Conservation (phyloP, 1,140 invertebrate genomes). For the Drosophila kanapiae region DNA sequence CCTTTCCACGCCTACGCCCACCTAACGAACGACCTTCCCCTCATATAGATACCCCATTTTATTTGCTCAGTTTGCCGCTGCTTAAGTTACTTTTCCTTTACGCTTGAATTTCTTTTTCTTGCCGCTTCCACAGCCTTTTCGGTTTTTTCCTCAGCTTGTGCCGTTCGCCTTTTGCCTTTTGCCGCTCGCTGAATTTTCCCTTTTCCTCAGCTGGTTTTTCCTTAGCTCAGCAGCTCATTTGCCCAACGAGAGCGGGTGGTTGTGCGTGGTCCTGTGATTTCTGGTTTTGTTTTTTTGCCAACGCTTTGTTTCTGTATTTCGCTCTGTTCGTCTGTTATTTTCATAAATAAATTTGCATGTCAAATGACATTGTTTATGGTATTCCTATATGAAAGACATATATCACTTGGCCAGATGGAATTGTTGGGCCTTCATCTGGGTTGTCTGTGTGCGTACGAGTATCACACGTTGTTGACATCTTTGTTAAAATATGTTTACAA, state of each 20-base stretch:
- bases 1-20: neutral
- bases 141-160: constrained; percentile 17
- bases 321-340: constrained; percentile 72
- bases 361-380: constrained; percentile 83
- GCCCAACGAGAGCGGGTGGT: constrained; percentile 63
- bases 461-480: constrained; percentile 81
- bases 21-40: constrained; percentile 11
- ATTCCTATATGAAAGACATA: constrained; percentile 78
- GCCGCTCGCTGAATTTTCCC: constrained; percentile 31
- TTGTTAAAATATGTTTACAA: constrained; percentile 84
- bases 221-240: constrained; percentile 79
- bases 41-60: constrained; percentile 51
- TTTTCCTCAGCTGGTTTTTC: constrained; percentile 22
- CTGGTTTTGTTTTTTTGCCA: constrained; percentile 36
- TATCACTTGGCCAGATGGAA: constrained; percentile 58
- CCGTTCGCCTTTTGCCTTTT: constrained; percentile 30
- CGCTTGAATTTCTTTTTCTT: constrained; percentile 72
- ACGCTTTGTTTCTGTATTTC: constrained; percentile 56
- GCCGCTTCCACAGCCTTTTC: constrained; percentile 25
- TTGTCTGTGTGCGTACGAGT: constrained; percentile 37
- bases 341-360: constrained; percentile 84
- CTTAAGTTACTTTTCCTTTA: constrained; percentile 76
- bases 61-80: constrained; percentile 74
- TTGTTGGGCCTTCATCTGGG: constrained; percentile 32
- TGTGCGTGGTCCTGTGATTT: constrained; percentile 71